A percentile compares a stretch with the other conserved stretches of the same genome.
Conservation (phyloP, 1,140 invertebrate genomes). For the Drosophila cardini region DNA sequence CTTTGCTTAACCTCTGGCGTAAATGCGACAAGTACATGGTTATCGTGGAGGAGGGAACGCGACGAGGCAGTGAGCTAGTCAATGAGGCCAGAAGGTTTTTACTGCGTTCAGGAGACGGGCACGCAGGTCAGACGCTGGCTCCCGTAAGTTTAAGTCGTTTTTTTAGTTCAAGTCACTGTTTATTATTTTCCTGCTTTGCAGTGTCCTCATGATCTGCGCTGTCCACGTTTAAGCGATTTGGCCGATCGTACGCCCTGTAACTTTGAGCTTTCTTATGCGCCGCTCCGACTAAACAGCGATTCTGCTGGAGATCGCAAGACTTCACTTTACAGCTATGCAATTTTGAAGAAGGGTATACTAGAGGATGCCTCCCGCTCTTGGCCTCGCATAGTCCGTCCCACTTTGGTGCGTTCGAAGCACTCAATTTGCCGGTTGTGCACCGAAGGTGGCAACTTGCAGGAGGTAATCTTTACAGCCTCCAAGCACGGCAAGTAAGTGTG, state of each 20-base stretch:
- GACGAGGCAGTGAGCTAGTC: conserved; percentile 91
- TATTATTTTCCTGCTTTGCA: conserved; percentile 69
- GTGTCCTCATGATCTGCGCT: conserved; percentile 92
- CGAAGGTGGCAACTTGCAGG: conserved; percentile 89
- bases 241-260: conserved; percentile 90
- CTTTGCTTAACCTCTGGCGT: conserved; percentile 92
- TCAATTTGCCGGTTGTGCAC: conserved; percentile 92
- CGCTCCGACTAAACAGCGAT: conserved; percentile 85
- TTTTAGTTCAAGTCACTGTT: neutral
- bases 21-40: conserved; percentile 94
- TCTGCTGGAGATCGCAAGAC: conserved; percentile 80
- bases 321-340: conserved; percentile 90
- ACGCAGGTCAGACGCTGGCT: conserved; percentile 88
- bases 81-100: conserved; percentile 92
- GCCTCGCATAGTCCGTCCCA: conserved; percentile 91
- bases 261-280: conserved; percentile 88
- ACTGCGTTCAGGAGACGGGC: conserved; percentile 84
- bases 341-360: conserved; percentile 91
- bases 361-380: conserved; percentile 86
- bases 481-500: conserved; percentile 89
- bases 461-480: conserved; percentile 90
- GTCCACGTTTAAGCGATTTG: conserved; percentile 87
- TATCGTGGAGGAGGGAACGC: conserved; percentile 93
- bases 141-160: conserved; percentile 86
- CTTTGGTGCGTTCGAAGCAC: conserved; percentile 88